Conservation (phyloP, 2,797 vertebrate species). For the Fundulus diaphanus region DNA sequence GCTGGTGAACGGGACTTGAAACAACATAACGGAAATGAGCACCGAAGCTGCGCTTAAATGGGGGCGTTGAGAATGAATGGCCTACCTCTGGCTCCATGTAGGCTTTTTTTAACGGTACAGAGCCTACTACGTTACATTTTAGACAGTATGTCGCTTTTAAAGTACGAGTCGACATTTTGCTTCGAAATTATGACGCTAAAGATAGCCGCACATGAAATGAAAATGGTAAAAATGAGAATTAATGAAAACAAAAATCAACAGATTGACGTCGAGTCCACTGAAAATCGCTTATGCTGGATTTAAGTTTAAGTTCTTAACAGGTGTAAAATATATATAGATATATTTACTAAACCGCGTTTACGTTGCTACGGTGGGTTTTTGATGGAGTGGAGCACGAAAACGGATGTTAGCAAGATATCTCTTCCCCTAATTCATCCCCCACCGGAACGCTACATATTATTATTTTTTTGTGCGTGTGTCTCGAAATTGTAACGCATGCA, state of each 20-base stretch:
- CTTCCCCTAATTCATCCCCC: neutral
- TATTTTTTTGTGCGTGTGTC: neutral
- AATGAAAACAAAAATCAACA: slow-evolving; percentile 8
- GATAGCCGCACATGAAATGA: slow-evolving; percentile 6
- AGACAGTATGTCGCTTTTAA: neutral
- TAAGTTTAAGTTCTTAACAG: neutral
- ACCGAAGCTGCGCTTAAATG: slow-evolving; percentile 43
- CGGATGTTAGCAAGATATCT: slow-evolving; percentile 1
- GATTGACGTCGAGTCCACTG: neutral
- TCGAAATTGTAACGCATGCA: neutral
- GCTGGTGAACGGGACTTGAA: slow-evolving; percentile 65
- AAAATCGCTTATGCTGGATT: neutral
- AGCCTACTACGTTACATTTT: neutral
- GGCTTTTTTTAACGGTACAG: neutral
- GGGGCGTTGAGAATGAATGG: slow-evolving; percentile 72
- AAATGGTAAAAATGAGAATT: slow-evolving; percentile 7
- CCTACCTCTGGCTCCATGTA: slow-evolving; percentile 28
- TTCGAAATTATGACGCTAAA: neutral
- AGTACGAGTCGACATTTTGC: neutral
- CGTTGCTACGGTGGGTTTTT: slow-evolving; percentile 19
- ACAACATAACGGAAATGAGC: slow-evolving; percentile 76
- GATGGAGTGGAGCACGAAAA: slow-evolving; percentile 9
- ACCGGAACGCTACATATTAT: neutral
- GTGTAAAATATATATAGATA: neutral
- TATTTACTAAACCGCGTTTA: neutral